Evolutionary conservation across 1,140 invertebrate species (phyloP).

Genomic region (Tenebrio molitor): DNA sequence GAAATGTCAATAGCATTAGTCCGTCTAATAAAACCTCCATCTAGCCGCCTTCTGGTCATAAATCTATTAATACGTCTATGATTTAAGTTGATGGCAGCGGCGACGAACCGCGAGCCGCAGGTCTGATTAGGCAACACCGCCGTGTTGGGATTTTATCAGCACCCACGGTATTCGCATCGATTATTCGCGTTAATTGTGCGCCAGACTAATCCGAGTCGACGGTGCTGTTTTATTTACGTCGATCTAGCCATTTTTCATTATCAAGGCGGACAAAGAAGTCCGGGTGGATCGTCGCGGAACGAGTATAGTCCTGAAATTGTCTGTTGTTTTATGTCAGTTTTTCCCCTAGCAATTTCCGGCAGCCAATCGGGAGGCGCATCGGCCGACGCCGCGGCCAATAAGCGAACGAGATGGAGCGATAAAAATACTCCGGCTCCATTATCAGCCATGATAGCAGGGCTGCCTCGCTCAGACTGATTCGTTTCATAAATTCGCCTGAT

Average conservation of each 20-base stretch:
- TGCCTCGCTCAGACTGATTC: slow-evolving; percentile 63
- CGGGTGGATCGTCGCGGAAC: slow-evolving; percentile 26
- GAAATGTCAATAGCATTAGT: slow-evolving; percentile 27
- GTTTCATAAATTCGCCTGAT: slow-evolving; percentile 63
- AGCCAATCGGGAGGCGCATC: slow-evolving; percentile 57
- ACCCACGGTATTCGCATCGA: neutral
- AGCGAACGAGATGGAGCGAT: slow-evolving; percentile 55
- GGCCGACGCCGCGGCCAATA: slow-evolving; percentile 53
- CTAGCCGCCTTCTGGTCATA: slow-evolving; percentile 11
- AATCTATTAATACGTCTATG: slow-evolving; percentile 15
- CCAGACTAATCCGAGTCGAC: slow-evolving; percentile 3
- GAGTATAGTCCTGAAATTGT: slow-evolving; percentile 45
- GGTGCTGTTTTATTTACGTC: slow-evolving; percentile 27
- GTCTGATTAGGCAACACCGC: too few relatives aligned
- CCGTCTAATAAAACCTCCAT: neutral
- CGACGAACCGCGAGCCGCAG: too few relatives aligned
- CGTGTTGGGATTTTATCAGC: neutral
- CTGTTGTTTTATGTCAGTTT: slow-evolving; percentile 54
- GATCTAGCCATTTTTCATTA: slow-evolving; percentile 37
- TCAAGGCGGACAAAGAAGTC: slow-evolving; percentile 35
- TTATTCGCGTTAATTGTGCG: neutral
- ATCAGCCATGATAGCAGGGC: slow-evolving; percentile 66
- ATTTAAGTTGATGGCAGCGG: slow-evolving; percentile 25
- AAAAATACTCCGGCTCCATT: slow-evolving; percentile 66
- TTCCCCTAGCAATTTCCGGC: slow-evolving; percentile 61